Percentiles rank a stretch among this genome's conserved stretches.
These are phyloP conservation scores for Rhinichthys osculus DNA, from an alignment of 2,797 vertebrate genomes.

Conservation along the genomic window DNA sequence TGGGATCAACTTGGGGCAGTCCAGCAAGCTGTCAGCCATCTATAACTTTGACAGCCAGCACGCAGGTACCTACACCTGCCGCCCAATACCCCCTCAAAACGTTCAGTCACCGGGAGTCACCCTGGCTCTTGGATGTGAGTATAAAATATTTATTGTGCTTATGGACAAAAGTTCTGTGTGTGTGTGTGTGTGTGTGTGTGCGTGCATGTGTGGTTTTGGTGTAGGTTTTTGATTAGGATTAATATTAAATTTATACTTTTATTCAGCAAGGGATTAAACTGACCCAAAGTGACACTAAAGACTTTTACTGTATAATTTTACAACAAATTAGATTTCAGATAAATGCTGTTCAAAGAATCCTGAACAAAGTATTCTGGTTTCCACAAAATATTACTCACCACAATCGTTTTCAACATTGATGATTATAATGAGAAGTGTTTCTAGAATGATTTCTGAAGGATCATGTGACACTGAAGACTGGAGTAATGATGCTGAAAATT, in stretches of 20 bases:
- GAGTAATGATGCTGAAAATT: background rate
- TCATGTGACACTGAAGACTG: background rate
- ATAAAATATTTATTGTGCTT: background rate
- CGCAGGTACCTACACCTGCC: conserved; percentile 76
- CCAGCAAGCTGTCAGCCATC: conserved; percentile 76
- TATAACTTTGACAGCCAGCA: conserved; percentile 76
- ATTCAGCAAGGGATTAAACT: background rate
- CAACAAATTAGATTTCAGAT: background rate
- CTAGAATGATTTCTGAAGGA: background rate
- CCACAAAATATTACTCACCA: background rate
- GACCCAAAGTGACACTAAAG: background rate
- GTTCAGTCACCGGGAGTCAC: conserved; percentile 73
- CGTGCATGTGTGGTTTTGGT: too few species aligned
- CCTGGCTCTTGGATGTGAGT: conserved; percentile 78
- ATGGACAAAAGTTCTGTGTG: background rate
- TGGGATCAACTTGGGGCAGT: conserved; percentile 76
- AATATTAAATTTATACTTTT: background rate
- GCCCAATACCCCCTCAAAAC: conserved; percentile 79
- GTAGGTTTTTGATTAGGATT: background rate
- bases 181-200: background rate
- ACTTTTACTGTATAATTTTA: background rate
- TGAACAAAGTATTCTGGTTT: background rate
- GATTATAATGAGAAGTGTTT: background rate
- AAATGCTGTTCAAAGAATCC: background rate
- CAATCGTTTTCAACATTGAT: background rate